Evolutionary conservation across 2,113 vertebrate genomes (phyloP).

Genomic region (Elachura formosa): DNA sequence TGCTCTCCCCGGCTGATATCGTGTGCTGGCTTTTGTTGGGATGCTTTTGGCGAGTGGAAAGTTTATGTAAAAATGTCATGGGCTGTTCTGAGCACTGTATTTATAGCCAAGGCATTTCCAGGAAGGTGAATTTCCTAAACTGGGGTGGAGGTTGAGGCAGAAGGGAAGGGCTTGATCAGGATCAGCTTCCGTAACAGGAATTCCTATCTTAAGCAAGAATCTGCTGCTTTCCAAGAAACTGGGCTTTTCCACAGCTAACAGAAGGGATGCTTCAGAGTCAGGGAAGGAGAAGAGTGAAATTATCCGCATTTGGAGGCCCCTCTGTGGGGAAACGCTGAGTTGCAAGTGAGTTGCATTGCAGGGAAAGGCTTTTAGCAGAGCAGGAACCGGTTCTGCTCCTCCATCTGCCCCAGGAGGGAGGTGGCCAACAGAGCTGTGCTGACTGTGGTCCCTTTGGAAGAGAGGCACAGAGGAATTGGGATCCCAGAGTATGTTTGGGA

Average conservation of each 20-base stretch:
- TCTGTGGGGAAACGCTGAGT: slow-evolving; percentile 46
- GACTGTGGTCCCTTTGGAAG: background rate
- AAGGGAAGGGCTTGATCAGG: slow-evolving; percentile 8
- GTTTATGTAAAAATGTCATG: background rate
- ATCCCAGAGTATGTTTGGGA: background rate
- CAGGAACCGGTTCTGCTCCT: background rate
- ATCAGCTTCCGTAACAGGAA: slow-evolving; percentile 33
- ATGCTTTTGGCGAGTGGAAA: background rate
- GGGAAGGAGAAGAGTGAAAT: background rate
- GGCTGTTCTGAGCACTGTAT: background rate
- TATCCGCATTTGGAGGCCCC: slow-evolving; percentile 34
- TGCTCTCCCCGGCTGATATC: accelerated
- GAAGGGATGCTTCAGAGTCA: slow-evolving; percentile 5
- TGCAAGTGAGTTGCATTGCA: background rate
- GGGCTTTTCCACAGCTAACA: slow-evolving; percentile 15
- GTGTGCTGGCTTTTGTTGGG: accelerated
- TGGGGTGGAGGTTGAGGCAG: slow-evolving; percentile 7
- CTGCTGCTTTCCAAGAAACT: slow-evolving; percentile 60
- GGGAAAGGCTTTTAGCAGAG: background rate
- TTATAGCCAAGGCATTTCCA: slow-evolving; percentile 12
- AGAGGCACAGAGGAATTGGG: accelerated
- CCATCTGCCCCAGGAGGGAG: background rate
- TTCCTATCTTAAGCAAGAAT: background rate
- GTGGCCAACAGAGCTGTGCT: background rate
- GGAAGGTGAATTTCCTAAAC: slow-evolving; percentile 48